Base-by-base conservation (phyloP, 2,888 invertebrate genomes). In the Coenonympha glycerion region DNA sequence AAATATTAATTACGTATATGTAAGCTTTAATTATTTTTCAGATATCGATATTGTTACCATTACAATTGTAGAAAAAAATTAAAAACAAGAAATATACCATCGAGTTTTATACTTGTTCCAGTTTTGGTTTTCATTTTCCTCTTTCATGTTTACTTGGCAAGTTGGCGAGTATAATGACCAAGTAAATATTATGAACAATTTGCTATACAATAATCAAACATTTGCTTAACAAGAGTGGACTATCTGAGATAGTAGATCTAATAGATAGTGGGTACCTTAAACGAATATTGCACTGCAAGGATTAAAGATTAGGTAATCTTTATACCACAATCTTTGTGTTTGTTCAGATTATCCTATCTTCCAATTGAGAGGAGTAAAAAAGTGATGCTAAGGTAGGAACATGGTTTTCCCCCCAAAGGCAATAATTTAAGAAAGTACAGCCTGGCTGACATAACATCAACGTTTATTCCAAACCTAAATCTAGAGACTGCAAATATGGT, bases 61-160 rank as follows among this genome's bases (percentile, higher is more conserved):
- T 22, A 21, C 22, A 13, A 37, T 39, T 15, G 2, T 24, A 24
- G 15, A 13, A 13, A 39, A 15, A 39, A 39, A 15, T 9, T 9
- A 4, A 36, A 19, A 18, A 24, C 37, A 39, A 22, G 1, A 22
- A 39, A 39, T 9, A 16, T 9, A 9, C 6, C 9, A 39, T 37
- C 37, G 15, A 24, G 39, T 39, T 39, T 15, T 3, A 39, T 9
- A 24, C 15, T 24, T 39, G 22, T 15, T 21, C 3, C 24, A 24
- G 39, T 39, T 39, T 39, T 39, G 24, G 24, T 39, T 24, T 21
- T 21, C 13, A 13, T 37, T 37, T 24, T 39, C 39, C 39, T 15
- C 39, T 39, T 39, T 8, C 22, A 4, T 34, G 24, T 24, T 9
- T 39, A 22, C 39, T 8, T 9, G n/a, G n/a, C n/a, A n/a, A n/a